Conservation (phyloP, 2,113 vertebrate genomes). For the Tylochromis polylepis region DNA sequence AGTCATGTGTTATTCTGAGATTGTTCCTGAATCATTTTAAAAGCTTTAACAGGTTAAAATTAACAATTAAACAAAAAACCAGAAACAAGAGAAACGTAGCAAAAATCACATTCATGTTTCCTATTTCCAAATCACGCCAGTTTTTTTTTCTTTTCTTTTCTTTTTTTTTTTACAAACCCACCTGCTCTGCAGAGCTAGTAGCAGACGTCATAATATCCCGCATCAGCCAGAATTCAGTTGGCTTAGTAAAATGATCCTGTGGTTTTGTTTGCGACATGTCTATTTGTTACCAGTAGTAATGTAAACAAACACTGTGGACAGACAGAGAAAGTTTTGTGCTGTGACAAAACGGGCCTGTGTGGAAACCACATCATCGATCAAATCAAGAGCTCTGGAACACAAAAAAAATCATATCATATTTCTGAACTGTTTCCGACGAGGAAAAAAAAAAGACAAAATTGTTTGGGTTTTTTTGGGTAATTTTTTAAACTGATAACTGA, state of each 20-base stretch:
- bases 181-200: neutral
- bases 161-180: neutral
- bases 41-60: neutral
- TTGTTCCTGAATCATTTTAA: neutral
- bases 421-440: neutral
- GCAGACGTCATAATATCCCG: neutral
- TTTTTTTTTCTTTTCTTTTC: neutral
- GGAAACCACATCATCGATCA: neutral
- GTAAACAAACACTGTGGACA: neutral
- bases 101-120: neutral
- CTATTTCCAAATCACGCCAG: neutral
- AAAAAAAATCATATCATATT: neutral
- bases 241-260: neutral
- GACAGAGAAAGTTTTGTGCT: neutral
- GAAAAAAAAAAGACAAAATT: neutral
- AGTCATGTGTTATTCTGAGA: neutral
- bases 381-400: neutral
- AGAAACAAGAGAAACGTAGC: neutral
- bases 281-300: neutral
- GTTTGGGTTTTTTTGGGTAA: neutral
- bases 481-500: neutral
- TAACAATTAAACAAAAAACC: neutral
- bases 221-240: neutral
- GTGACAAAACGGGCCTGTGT: neutral
- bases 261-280: neutral